These are phyloP conservation scores for Boleophthalmus pectinirostris DNA, from an alignment of 2,113 vertebrate genomes.

Conservation along the genomic window DNA sequence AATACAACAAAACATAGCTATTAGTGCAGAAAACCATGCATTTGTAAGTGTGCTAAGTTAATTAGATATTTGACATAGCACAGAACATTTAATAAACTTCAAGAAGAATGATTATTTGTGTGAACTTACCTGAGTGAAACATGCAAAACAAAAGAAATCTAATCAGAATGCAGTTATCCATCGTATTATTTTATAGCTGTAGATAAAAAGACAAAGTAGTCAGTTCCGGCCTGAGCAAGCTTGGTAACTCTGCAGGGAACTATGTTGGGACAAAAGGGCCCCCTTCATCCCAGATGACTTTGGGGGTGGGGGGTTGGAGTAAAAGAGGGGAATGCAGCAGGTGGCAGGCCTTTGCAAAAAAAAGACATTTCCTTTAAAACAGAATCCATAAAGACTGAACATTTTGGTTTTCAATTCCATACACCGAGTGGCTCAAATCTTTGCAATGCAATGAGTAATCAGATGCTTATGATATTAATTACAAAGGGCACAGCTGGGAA, in stretches of 20 bases:
- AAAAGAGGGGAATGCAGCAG: constrained; percentile 67
- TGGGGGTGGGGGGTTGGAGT: constrained; percentile 53
- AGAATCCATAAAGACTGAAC: not conserved
- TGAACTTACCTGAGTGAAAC: constrained; percentile 69
- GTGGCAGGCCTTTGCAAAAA: constrained; percentile 45
- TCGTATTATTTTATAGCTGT: constrained; percentile 62
- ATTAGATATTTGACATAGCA: not conserved
- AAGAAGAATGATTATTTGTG: not conserved
- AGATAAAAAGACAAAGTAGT: constrained; percentile 40
- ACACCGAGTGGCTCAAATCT: not conserved
- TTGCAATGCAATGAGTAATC: not conserved
- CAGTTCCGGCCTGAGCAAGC: constrained; percentile 72
- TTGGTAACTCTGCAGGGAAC: constrained; percentile 77
- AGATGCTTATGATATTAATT: not conserved
- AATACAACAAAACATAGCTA: too few relatives aligned
- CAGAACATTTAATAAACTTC: not conserved
- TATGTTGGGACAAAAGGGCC: constrained; percentile 76
- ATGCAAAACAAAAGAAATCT: constrained; percentile 64
- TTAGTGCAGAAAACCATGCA: not conserved
- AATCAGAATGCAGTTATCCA: constrained; percentile 63
- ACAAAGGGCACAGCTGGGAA: not conserved
- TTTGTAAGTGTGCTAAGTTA: not conserved
- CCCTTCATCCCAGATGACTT: constrained; percentile 71
- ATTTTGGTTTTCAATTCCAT: not conserved
- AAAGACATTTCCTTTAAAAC: constrained; percentile 15